These are phyloP conservation scores for Dendrocincla tyrannina DNA, from an alignment of 2,797 vertebrate species.

Conservation along the genomic window DNA sequence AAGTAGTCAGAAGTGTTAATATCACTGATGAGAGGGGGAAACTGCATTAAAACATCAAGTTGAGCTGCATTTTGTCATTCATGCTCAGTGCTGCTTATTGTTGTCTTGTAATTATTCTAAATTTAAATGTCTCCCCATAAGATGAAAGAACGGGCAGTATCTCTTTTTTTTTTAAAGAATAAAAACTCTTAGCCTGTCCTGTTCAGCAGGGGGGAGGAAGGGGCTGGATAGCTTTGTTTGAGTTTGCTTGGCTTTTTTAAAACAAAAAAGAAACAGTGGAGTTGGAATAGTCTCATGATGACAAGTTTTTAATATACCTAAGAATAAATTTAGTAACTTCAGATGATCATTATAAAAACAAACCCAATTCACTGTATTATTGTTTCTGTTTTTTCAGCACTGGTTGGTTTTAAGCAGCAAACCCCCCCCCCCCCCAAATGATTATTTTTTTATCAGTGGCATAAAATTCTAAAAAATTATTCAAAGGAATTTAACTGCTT, in stretches of 20 bases:
- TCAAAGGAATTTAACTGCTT: background rate
- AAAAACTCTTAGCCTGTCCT: background rate
- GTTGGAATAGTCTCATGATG: background rate
- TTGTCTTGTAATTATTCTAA: slow-evolving; percentile 44
- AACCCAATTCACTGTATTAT: background rate
- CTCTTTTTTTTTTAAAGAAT: background rate
- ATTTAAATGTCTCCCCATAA: slow-evolving; percentile 18
- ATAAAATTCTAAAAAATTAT: background rate
- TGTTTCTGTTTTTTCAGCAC: background rate
- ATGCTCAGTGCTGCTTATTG: slow-evolving; percentile 9
- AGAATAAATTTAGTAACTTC: background rate
- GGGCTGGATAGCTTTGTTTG: background rate
- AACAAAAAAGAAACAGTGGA: background rate
- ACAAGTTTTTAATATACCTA: background rate
- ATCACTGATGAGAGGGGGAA: slow-evolving; percentile 8
- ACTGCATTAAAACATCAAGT: slow-evolving; percentile 35
- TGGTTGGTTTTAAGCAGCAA: background rate
- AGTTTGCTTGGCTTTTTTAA: slow-evolving; percentile 9
- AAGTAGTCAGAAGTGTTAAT: slow-evolving; percentile 45
- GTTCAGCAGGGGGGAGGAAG: slow-evolving; percentile 6
- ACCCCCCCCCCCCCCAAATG: no score
- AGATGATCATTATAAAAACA: background rate
- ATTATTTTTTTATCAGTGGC: background rate
- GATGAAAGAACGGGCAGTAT: background rate
- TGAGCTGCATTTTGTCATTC: slow-evolving; percentile 51